These are phyloP conservation scores for Octonoba sinensis DNA, from an alignment of 2,888 invertebrate species.

Conservation along the genomic window DNA sequence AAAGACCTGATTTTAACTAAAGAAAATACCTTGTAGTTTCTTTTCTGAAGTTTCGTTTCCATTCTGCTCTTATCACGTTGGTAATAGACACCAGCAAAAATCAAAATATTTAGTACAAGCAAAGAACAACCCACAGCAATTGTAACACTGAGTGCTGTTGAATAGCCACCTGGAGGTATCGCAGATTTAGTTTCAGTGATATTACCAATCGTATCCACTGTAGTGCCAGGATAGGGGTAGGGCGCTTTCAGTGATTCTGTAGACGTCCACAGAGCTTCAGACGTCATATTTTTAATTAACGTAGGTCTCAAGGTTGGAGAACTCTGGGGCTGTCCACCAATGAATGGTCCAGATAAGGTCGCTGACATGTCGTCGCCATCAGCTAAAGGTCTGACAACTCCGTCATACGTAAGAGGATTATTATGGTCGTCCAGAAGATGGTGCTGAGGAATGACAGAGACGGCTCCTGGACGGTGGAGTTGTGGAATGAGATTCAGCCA, in stretches of 20 bases:
- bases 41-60: conserved; percentile 62
- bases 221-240: neutral
- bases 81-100: conserved; percentile 95
- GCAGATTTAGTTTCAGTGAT: conserved; percentile 22
- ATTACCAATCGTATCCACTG: conserved; percentile 10
- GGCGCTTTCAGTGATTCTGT: conserved; percentile 2
- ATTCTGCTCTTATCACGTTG: conserved; percentile 74
- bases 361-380: conserved; percentile 17
- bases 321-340: neutral
- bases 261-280: neutral
- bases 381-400: conserved; percentile 78
- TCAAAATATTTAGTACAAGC: conserved; percentile 89
- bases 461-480: conserved; percentile 72
- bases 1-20: too few species aligned
- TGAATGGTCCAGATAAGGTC: conserved; percentile 16
- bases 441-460: conserved; percentile 49
- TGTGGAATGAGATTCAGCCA: conserved; percentile 96
- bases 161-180: conserved; percentile 74
- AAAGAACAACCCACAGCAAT: conserved; percentile 92
- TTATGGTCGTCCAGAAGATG: conserved; percentile 82
- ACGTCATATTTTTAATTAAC: conserved; percentile 12
- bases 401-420: conserved; percentile 89
- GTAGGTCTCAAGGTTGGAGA: conserved; percentile 4
- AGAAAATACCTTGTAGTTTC: conserved; percentile 58
- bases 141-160: conserved; percentile 88